Evolutionary conservation across 2,797 vertebrate species (phyloP).

Genomic region (Lophius americanus): DNA sequence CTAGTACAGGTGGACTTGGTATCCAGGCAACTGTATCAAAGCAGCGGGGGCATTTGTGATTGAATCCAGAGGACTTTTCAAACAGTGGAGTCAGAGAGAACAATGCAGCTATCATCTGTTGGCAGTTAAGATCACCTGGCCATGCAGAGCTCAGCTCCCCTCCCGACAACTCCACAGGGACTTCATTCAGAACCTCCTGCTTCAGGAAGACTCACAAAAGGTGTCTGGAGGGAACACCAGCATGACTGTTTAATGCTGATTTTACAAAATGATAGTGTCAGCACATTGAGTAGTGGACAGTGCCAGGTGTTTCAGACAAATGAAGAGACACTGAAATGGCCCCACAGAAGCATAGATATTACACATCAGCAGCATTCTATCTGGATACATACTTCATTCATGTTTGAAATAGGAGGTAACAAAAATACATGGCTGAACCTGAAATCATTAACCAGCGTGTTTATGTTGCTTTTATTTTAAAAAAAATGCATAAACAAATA

Average conservation of each 20-base stretch:
- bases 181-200: slow-evolving; percentile 62
- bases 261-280: slow-evolving; percentile 50
- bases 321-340: slow-evolving; percentile 31
- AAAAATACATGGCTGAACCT: no score
- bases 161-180: slow-evolving; percentile 73
- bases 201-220: slow-evolving; percentile 55
- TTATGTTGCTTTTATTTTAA: no score
- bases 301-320: slow-evolving; percentile 59
- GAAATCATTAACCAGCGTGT: no score
- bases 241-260: slow-evolving; percentile 62
- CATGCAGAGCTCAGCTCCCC: slow-evolving; percentile 59
- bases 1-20: slow-evolving; percentile 82
- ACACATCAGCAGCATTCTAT: slow-evolving; percentile 12
- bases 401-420: not conserved
- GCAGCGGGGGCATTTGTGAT: slow-evolving; percentile 71
- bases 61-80: slow-evolving; percentile 78
- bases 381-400: slow-evolving; percentile 4
- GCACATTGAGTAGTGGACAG: slow-evolving; percentile 38
- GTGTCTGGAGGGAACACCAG: slow-evolving; percentile 62
- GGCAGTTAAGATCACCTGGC: slow-evolving; percentile 77
- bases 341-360: slow-evolving; percentile 16
- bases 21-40: slow-evolving; percentile 84
- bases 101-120: slow-evolving; percentile 77
- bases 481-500: no score
- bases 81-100: slow-evolving; percentile 73